Evolutionary conservation across 2,797 vertebrate species (phyloP).

Genomic region (Valencia hispanica): DNA sequence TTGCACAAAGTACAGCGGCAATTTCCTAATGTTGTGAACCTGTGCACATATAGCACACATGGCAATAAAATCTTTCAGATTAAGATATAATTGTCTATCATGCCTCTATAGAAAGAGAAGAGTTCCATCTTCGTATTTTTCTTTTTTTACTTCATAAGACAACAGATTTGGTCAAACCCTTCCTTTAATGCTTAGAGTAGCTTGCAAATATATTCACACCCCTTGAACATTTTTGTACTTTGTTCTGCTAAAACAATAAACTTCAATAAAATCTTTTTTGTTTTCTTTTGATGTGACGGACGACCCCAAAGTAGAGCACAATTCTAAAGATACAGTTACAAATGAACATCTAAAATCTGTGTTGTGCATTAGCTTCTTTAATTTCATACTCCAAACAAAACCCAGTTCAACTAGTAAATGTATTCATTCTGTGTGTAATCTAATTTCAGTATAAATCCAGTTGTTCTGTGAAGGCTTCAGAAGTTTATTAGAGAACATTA

Average conservation of each 20-base stretch:
- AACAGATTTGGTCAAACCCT: neutral
- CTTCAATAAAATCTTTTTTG: neutral
- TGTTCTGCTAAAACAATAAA: neutral
- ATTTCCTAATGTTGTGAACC: no score
- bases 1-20: no score
- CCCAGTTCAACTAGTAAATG: no score
- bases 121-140: conserved; percentile 3
- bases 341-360: neutral
- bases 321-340: neutral
- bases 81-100: conserved; percentile 7
- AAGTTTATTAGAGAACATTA: no score
- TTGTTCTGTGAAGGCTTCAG: no score
- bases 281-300: neutral
- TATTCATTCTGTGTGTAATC: no score
- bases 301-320: neutral
- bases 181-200: neutral
- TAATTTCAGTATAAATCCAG: no score
- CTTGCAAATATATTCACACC: neutral
- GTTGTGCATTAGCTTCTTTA: neutral
- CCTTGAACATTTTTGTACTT: neutral
- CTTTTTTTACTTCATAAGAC: neutral
- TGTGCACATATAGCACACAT: no score
- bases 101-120: neutral
- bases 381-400: neutral
- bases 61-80: no score